Evolutionary conservation across 2,797 vertebrate genomes (phyloP), one percentile per base, ranked within the genome.

Genomic region (Cryptoprocta ferox): DNA sequence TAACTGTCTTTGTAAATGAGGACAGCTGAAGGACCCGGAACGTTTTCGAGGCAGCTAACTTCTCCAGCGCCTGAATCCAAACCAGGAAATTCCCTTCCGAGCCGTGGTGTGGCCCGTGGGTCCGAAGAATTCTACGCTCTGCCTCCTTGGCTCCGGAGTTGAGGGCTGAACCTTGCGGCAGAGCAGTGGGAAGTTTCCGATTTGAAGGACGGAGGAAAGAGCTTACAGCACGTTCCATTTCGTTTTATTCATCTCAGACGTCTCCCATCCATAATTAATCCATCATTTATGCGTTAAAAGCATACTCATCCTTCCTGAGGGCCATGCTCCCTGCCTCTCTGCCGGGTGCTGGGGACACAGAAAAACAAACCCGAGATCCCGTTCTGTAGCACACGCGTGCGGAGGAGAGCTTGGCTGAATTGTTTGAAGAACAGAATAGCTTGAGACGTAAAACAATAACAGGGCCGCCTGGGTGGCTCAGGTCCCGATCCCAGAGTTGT

Each of bases 381-480:
- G 2, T 8, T 39, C 6, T 16, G 32, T 24, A 0, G 6, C 2
- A 2, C n/a, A 26, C 6, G 0, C 1, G 0, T 3, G 6, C 14
- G 1, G 4, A 37, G 50, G 53, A 96, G 92, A 92, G 92, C 92
- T 87, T 59, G 91, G 63, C 56, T 94, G 66, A 89, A 10, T 50
- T 39, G 48, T 82, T 1, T 48, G 96, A 95, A 92, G 95, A 45
- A 30, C 30, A 8, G 56, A 79, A 78, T 70, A 96, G 78, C 89
- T 80, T 89, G 39, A 3, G 0, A 53, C 61, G n/a, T 48, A 19
- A 56, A 28, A 26, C 13, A 45, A 48, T 32, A 12, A 35, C 61
- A 50, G 14, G 56, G 56, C 3, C 3, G 21, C 56, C 8, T 8
- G 56, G 56, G 56, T 0, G 56, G 56, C 56, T 24, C 21, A 24